Conservation (phyloP, 2,113 vertebrate genomes). For the Pseudorectes ferrugineus region DNA sequence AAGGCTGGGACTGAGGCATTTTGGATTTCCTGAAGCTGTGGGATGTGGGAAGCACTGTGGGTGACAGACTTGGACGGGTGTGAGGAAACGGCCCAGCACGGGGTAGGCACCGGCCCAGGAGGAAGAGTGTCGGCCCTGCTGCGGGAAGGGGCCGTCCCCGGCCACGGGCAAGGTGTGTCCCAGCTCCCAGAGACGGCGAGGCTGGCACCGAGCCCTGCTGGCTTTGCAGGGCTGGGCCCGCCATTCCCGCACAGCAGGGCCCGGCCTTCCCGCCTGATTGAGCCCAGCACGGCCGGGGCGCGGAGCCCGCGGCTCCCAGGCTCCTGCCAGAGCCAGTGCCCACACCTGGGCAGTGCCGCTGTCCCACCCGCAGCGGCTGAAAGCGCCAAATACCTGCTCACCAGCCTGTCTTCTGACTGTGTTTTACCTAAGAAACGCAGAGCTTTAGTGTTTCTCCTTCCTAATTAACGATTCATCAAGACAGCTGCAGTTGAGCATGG, state of each 20-base stretch:
- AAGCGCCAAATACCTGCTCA: background rate
- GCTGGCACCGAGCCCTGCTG: background rate
- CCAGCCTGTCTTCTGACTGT: background rate
- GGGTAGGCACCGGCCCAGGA: background rate
- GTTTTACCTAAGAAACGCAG: background rate
- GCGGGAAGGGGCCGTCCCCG: background rate
- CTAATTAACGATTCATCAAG: background rate
- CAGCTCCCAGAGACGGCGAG: background rate
- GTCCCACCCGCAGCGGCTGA: background rate
- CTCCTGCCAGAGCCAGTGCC: accelerated
- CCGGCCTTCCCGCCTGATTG: accelerated
- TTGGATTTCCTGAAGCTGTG: slow-evolving; percentile 43
- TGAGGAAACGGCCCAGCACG: background rate
- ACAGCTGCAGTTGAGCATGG: background rate
- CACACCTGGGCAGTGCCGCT: background rate
- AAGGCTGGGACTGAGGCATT: background rate
- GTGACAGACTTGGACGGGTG: slow-evolving; percentile 12
- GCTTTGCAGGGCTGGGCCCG: background rate
- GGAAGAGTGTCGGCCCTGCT: background rate
- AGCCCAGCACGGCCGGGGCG: accelerated
- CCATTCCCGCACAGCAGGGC: accelerated
- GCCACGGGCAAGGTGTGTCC: background rate
- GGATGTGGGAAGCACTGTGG: slow-evolving; percentile 18
- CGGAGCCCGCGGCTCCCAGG: background rate
- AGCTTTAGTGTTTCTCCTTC: background rate